Conservation (phyloP, 2,113 vertebrate species). For the Psephotus haematonotus region DNA sequence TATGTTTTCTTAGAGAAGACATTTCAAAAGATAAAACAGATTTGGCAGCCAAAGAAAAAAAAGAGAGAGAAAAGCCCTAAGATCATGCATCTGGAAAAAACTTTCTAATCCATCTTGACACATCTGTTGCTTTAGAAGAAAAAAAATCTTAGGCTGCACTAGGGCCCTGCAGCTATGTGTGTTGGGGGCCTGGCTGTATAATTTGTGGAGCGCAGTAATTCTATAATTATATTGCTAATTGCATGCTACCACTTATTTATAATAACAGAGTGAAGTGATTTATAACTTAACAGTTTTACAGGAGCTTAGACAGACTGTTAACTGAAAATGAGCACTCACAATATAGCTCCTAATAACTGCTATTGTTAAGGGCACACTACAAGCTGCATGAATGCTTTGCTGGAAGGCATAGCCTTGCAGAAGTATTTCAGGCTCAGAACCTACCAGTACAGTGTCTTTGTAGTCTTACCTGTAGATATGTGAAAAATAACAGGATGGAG, state of each 20-base stretch:
- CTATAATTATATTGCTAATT: conserved; percentile 62
- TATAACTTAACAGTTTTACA: conserved; percentile 42
- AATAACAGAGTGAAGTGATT: conserved; percentile 33
- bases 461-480: neutral
- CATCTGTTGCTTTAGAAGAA: conserved; percentile 38
- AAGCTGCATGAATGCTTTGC: neutral
- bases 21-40: neutral
- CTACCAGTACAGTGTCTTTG: neutral
- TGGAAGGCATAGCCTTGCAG: neutral
- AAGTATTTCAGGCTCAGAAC: neutral
- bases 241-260: conserved; percentile 10
- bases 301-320: conserved; percentile 24
- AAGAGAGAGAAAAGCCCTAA: neutral
- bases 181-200: neutral
- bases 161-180: conserved; percentile 19
- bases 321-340: neutral
- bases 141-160: neutral
- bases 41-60: neutral
- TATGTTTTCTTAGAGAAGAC: neutral
- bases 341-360: neutral
- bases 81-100: neutral
- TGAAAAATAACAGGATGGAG: neutral
- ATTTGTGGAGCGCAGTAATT: conserved; percentile 14
- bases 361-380: neutral
- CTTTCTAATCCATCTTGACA: neutral